Evolutionary conservation across 2,888 invertebrate species (phyloP).

Genomic region (Chrysolina americana): DNA sequence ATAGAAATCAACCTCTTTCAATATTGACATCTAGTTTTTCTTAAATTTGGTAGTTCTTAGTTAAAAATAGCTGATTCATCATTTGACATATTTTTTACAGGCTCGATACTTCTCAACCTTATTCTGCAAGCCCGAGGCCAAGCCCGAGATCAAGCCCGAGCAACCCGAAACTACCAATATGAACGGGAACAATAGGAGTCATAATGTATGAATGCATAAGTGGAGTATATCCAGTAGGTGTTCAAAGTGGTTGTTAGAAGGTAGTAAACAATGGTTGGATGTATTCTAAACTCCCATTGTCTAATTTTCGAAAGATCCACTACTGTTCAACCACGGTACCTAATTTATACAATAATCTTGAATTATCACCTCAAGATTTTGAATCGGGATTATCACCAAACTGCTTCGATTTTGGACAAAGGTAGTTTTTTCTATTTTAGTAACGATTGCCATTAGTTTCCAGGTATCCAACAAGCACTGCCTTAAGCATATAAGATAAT

Average conservation of each 20-base stretch:
- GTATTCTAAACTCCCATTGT: background rate
- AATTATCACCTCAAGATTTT: too few relatives aligned
- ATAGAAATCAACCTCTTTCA: too few relatives aligned
- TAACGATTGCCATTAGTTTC: background rate
- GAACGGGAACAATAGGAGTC: constrained; percentile 48
- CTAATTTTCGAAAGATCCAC: background rate
- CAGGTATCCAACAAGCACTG: too few relatives aligned
- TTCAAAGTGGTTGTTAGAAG: background rate
- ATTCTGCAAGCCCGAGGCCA: constrained; percentile 41
- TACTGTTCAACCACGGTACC: too few relatives aligned
- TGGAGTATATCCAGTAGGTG: background rate
- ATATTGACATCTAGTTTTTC: too few relatives aligned
- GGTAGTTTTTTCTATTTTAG: background rate
- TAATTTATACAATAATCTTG: too few relatives aligned
- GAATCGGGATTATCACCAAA: background rate
- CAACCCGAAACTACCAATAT: constrained; percentile 51
- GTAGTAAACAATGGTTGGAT: background rate
- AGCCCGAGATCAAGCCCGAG: constrained; percentile 20
- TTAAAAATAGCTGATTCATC: background rate
- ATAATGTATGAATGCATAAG: constrained; percentile 15
- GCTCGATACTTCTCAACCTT: constrained; percentile 58
- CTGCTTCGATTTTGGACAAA: background rate
- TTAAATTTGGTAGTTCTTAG: too few relatives aligned
- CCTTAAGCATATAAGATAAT: background rate
- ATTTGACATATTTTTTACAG: constrained; percentile 52